These are phyloP conservation scores for Palythoa grandis DNA, from an alignment of 92 coral and sea anemone species.

Conservation along the genomic window DNA sequence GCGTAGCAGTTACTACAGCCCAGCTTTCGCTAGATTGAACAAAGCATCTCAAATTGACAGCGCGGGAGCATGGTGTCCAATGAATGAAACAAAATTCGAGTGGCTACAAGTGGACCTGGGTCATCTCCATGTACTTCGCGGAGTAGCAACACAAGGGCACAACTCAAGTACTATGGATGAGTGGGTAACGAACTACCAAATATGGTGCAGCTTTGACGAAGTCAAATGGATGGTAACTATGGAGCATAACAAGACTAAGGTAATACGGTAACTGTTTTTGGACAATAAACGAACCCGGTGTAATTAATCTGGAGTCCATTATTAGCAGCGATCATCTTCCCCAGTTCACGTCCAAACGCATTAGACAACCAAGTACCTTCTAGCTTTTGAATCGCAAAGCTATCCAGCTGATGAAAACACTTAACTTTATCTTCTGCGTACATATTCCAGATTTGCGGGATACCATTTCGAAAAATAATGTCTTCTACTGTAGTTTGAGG, in stretches of 20 bases:
- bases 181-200: slow-evolving; percentile 29
- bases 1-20: slow-evolving; percentile 31
- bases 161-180: slow-evolving; percentile 23
- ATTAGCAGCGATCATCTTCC: too few relatives aligned
- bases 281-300: too few relatives aligned
- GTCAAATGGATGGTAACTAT: slow-evolving; percentile 16
- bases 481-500: too few relatives aligned
- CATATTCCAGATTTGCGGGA: too few relatives aligned
- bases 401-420: too few relatives aligned
- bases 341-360: too few relatives aligned
- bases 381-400: too few relatives aligned
- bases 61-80: slow-evolving; percentile 44
- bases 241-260: slow-evolving; percentile 44
- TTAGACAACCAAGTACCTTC: too few relatives aligned
- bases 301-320: too few relatives aligned
- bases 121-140: slow-evolving; percentile 20
- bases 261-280: neutral
- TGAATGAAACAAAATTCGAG: slow-evolving; percentile 22
- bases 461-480: too few relatives aligned
- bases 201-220: slow-evolving; percentile 28
- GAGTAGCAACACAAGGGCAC: slow-evolving; percentile 33
- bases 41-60: slow-evolving; percentile 3
- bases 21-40: slow-evolving; percentile 36
- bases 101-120: slow-evolving; percentile 33
- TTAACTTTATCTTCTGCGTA: too few relatives aligned